A percentile compares a stretch with the other conserved stretches of the same genome.
These are phyloP conservation scores for Catocala sponsa DNA, from an alignment of 2,888 invertebrate species.

Conservation along the genomic window DNA sequence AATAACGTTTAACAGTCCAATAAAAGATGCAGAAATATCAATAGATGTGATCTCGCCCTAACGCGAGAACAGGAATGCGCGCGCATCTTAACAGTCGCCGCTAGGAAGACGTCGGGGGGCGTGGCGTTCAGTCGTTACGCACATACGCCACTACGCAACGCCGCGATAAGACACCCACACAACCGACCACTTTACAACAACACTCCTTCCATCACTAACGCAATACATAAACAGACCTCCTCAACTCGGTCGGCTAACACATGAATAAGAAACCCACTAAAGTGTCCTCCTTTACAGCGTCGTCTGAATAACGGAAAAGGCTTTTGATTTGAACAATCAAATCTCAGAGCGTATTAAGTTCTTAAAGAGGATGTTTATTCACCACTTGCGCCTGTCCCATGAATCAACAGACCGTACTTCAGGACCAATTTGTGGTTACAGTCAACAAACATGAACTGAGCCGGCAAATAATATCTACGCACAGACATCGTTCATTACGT, in stretches of 20 bases:
- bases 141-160: constrained; percentile 77
- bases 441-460: constrained; percentile 1
- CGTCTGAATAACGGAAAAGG: constrained; percentile 31
- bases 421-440: neutral
- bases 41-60: constrained; percentile 72
- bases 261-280: constrained; percentile 42
- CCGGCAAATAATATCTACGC: neutral
- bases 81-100: constrained; percentile 75
- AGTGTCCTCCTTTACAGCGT: constrained; percentile 29
- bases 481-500: neutral
- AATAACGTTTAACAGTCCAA: constrained; percentile 9
- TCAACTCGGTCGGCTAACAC: constrained; percentile 39
- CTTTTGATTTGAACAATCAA: constrained; percentile 27
- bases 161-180: constrained; percentile 67
- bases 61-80: constrained; percentile 75
- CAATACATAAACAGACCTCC: constrained; percentile 23
- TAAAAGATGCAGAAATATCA: constrained; percentile 40
- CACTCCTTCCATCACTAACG: constrained; percentile 23
- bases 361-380: constrained; percentile 4
- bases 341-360: constrained; percentile 19
- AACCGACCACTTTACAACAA: constrained; percentile 40
- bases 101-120: constrained; percentile 77
- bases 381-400: constrained; percentile 12
- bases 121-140: constrained; percentile 79
- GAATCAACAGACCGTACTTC: constrained; percentile 10